Percentiles rank a stretch among this genome's conserved stretches.
Conservation (phyloP, 2,113 vertebrate genomes). For the Vicugna pacos region DNA sequence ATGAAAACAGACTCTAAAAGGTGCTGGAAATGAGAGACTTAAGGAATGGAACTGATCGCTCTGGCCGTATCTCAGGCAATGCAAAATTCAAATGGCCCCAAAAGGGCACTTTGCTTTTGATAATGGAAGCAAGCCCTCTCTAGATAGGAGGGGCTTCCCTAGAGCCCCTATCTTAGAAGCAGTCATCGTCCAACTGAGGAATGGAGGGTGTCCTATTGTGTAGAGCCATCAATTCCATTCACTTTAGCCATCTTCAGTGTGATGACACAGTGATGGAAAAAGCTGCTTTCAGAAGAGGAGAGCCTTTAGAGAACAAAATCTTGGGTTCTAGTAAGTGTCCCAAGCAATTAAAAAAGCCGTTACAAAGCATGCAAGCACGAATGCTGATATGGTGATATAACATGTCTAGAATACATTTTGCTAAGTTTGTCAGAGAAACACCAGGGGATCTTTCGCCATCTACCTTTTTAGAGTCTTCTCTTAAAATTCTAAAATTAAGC, state of each 20-base stretch:
- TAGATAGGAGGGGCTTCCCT: background rate
- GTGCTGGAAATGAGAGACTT: conserved; percentile 49
- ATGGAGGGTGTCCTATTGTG: background rate
- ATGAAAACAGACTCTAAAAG: conserved; percentile 52
- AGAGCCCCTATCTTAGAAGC: background rate
- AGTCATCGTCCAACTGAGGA: background rate
- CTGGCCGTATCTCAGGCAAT: conserved; percentile 30
- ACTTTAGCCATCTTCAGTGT: background rate
- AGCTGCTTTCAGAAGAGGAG: background rate
- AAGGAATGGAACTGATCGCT: background rate
- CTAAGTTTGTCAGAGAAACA: conserved; percentile 30
- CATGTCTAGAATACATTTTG: background rate
- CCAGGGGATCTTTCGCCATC: background rate
- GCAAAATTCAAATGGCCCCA: background rate
- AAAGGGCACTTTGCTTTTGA: conserved; percentile 23
- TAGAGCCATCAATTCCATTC: background rate
- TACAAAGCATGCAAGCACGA: background rate
- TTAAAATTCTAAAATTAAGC: conserved; percentile 51
- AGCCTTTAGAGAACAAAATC: conserved; percentile 29
- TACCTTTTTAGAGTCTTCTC: conserved; percentile 1
- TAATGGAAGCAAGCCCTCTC: background rate
- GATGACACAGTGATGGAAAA: conserved; percentile 47
- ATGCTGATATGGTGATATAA: background rate
- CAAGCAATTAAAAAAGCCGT: conserved; percentile 41
- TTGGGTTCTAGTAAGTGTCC: conserved; percentile 23